phyloP scores from a whole-genome alignment of 2,888 invertebrate genomes.

The Microctonus aethiopoides region DNA sequence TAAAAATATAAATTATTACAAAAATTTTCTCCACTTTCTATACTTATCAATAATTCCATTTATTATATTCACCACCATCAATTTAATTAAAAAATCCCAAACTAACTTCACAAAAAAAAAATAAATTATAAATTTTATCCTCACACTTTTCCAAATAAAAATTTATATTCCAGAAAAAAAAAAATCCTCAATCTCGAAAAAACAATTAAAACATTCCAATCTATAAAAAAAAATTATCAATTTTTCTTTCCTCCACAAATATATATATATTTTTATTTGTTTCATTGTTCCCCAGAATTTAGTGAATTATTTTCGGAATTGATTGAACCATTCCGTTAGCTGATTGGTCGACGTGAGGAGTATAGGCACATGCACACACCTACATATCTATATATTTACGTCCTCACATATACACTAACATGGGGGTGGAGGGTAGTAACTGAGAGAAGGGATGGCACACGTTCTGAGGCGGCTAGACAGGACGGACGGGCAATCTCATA shows the following conservation, averaged over 20 bases:
- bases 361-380: not conserved
- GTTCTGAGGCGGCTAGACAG: constrained; percentile 38
- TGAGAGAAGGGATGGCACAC: constrained; percentile 5
- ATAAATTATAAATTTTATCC: no score
- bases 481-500: constrained; percentile 45
- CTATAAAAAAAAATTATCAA: not conserved
- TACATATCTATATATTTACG: not conserved
- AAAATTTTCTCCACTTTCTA: no score
- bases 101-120: no score
- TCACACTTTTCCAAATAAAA: no score
- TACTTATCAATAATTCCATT: no score
- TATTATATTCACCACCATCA: no score
- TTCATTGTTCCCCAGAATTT: not conserved
- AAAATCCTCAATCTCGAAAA: no score
- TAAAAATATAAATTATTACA: no score
- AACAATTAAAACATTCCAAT: not conserved
- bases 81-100: no score
- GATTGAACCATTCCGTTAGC: constrained; percentile 24
- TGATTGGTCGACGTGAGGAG: not conserved
- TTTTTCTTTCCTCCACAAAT: not conserved
- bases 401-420: not conserved
- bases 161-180: no score
- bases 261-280: not conserved
- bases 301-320: constrained; percentile 23
- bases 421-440: not conserved